phyloP scores from a whole-genome alignment of 2,113 vertebrate genomes.

The Rousettus leschenaultii region DNA sequence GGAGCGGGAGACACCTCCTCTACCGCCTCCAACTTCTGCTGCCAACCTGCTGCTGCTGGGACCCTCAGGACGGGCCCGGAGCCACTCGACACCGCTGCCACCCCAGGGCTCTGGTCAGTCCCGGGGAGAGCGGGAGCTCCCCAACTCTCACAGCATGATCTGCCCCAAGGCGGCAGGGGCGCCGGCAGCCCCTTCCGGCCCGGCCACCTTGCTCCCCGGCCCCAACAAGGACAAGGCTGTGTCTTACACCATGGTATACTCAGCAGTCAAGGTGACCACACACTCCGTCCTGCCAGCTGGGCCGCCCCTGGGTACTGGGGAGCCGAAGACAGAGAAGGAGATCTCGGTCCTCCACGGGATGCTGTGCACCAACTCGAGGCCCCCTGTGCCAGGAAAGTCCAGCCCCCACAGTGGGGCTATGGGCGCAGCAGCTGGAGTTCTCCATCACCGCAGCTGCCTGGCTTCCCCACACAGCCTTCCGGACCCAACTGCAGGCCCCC shows the following conservation, averaged over 20 bases:
- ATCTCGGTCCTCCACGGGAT: conserved; percentile 77
- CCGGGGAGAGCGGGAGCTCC: conserved; percentile 85
- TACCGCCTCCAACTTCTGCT: conserved; percentile 63
- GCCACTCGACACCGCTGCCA: conserved; percentile 93
- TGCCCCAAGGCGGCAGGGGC: conserved; percentile 75
- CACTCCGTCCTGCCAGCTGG: conserved; percentile 74
- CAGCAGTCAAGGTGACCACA: conserved; percentile 78
- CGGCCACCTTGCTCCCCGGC: conserved; percentile 65
- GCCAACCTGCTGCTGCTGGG: conserved; percentile 81
- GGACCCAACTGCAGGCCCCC: conserved; percentile 81
- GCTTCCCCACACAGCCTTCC: conserved; percentile 79
- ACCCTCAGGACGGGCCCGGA: conserved; percentile 88
- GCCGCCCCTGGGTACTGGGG: conserved; percentile 68
- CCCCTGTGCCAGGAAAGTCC: conserved; percentile 57
- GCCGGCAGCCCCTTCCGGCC: conserved; percentile 76
- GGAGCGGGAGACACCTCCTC: conserved; percentile 77
- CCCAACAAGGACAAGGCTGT: conserved; percentile 83
- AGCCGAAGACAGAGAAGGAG: conserved; percentile 79
- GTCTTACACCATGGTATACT: conserved; percentile 78
- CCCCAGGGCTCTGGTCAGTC: conserved; percentile 91
- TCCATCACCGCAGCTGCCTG: conserved; percentile 83
- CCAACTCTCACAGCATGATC: conserved; percentile 85
- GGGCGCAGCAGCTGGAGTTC: conserved; percentile 62
- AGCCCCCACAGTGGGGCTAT: conserved; percentile 52
- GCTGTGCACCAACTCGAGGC: conserved; percentile 72